phyloP scores from a whole-genome alignment of 2,888 invertebrate genomes.

The Myopa testacea region DNA sequence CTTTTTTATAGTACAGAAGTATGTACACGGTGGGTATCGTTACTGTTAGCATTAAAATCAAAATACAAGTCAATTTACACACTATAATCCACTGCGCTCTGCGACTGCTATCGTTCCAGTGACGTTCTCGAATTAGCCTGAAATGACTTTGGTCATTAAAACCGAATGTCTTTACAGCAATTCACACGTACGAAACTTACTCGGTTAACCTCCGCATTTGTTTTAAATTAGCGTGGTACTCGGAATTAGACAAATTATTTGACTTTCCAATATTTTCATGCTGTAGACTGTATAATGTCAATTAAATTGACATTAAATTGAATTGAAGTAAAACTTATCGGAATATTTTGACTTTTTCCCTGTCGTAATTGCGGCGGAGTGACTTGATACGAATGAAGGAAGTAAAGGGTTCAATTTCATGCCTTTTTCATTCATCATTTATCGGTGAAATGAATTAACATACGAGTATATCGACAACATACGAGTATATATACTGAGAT shows the following conservation, averaged over 20 bases:
- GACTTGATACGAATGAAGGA: too few species aligned
- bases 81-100: background rate
- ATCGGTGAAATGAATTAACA: too few species aligned
- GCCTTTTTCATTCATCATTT: too few species aligned
- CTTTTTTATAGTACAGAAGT: too few species aligned
- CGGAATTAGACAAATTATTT: background rate
- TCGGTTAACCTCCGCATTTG: background rate
- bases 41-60: background rate
- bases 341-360: too few species aligned
- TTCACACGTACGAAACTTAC: background rate
- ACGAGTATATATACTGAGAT: too few species aligned
- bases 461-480: too few species aligned
- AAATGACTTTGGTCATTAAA: background rate
- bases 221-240: background rate
- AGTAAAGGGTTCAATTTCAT: too few species aligned
- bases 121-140: background rate
- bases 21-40: background rate
- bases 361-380: too few species aligned
- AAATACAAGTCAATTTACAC: background rate
- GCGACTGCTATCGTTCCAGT: background rate
- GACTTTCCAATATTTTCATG: constrained; percentile 1
- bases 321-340: background rate
- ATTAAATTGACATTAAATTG: background rate
- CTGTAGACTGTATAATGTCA: background rate
- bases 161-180: background rate